Evolutionary conservation across 2,797 vertebrate genomes (phyloP).

Genomic region (Anguilla anguilla): DNA sequence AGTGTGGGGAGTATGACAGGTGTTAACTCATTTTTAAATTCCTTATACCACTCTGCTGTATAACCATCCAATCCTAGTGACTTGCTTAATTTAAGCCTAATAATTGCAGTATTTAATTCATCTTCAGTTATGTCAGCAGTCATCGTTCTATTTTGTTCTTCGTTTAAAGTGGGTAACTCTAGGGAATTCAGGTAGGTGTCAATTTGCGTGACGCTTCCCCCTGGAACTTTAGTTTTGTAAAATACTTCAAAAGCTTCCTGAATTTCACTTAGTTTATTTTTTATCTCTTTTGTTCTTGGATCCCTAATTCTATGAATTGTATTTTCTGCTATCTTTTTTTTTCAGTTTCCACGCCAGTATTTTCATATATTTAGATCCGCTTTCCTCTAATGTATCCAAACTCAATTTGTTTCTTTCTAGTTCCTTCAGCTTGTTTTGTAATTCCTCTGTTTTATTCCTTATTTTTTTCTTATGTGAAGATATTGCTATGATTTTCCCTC

Average conservation of each 20-base stretch:
- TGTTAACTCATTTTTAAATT: slow-evolving; percentile 24
- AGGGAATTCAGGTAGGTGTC: slow-evolving; percentile 26
- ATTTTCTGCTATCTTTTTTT: slow-evolving; percentile 37
- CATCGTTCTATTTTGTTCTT: slow-evolving; percentile 33
- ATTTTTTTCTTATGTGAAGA: slow-evolving; percentile 1
- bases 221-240: slow-evolving; percentile 31
- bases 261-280: slow-evolving; percentile 32
- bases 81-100: slow-evolving; percentile 22
- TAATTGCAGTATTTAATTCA: slow-evolving; percentile 28
- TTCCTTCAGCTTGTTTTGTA: slow-evolving; percentile 27
- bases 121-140: not conserved
- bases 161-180: slow-evolving; percentile 18
- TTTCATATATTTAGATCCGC: slow-evolving; percentile 21
- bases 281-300: slow-evolving; percentile 32
- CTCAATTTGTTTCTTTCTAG: slow-evolving; percentile 20
- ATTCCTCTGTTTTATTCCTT: slow-evolving; percentile 14
- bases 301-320: slow-evolving; percentile 37
- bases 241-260: slow-evolving; percentile 34
- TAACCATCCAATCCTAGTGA: slow-evolving; percentile 23
- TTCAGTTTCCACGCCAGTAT: slow-evolving; percentile 33
- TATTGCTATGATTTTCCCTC: slow-evolving; percentile 12
- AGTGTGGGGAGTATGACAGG: slow-evolving; percentile 21
- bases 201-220: not conserved
- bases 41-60: slow-evolving; percentile 33
- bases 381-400: not conserved